Evolutionary conservation across 2,113 vertebrate species (phyloP).

Genomic region (Dissostichus mawsoni): DNA sequence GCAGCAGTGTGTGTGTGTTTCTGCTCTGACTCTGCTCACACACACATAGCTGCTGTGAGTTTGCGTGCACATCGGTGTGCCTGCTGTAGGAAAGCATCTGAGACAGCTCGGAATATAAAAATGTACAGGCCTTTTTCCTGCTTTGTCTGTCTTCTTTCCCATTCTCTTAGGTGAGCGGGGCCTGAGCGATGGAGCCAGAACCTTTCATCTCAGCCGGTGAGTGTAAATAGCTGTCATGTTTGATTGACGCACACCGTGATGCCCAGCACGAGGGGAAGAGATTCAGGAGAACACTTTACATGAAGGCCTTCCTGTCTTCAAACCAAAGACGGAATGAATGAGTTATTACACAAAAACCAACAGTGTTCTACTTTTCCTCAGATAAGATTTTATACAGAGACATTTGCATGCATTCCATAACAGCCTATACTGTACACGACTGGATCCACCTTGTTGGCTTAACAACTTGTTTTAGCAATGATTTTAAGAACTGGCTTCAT

Average conservation of each 20-base stretch:
- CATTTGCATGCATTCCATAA: constrained; percentile 35
- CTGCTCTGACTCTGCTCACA: constrained; percentile 38
- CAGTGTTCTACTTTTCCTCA: constrained; percentile 37
- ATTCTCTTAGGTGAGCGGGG: constrained; percentile 73
- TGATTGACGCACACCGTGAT: constrained; percentile 80
- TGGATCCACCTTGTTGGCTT: constrained; percentile 20
- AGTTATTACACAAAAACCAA: constrained; percentile 64
- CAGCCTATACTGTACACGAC: neutral
- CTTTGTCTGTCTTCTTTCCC: constrained; percentile 75
- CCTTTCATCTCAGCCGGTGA: constrained; percentile 81
- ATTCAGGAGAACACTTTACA: constrained; percentile 51
- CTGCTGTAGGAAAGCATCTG: constrained; percentile 66
- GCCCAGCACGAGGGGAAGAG: constrained; percentile 47
- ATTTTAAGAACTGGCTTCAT: neutral
- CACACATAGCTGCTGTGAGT: constrained; percentile 25
- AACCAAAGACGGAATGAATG: constrained; percentile 61
- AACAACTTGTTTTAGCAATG: constrained; percentile 5
- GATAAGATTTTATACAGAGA: constrained; percentile 24
- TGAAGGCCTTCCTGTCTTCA: constrained; percentile 44
- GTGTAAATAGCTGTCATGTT: constrained; percentile 86
- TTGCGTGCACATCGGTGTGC: constrained; percentile 30
- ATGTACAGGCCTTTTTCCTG: constrained; percentile 68
- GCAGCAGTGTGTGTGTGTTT: constrained; percentile 45
- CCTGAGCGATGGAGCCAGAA: constrained; percentile 73
- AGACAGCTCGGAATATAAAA: constrained; percentile 75